Percentiles rank a stretch among this genome's conserved stretches.
Conservation (phyloP, 2,113 vertebrate species). For the Sterna hirundo region DNA sequence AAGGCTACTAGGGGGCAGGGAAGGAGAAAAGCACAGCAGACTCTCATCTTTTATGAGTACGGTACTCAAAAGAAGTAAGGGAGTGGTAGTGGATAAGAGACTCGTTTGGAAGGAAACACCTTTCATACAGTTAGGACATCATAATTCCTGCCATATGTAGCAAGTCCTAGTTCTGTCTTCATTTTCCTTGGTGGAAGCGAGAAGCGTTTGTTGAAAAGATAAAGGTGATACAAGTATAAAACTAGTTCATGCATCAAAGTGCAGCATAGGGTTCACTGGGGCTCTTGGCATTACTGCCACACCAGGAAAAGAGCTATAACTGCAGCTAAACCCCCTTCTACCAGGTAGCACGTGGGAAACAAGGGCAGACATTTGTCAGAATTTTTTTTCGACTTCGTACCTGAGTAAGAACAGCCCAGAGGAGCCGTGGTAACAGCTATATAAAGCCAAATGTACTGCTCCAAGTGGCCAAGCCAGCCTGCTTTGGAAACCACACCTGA, state of each 20-base stretch:
- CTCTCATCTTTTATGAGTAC: neutral
- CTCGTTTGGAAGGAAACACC: neutral
- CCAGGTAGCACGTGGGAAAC: rapidly evolving
- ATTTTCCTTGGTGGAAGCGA: neutral
- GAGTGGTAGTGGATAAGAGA: neutral
- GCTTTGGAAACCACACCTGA: neutral
- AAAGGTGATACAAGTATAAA: neutral
- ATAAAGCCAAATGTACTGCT: neutral
- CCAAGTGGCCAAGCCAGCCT: neutral
- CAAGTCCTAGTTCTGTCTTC: neutral
- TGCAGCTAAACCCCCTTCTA: neutral
- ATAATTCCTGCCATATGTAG: neutral
- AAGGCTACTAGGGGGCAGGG: neutral
- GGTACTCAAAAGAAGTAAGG: neutral
- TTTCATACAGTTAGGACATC: neutral
- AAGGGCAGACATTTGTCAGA: neutral
- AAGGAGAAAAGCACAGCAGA: neutral
- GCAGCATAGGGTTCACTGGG: neutral
- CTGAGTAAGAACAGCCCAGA: neutral
- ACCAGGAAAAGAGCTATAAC: neutral
- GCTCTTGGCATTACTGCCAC: neutral
- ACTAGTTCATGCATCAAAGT: neutral
- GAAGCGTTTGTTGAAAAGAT: neutral
- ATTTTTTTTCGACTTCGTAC: neutral
- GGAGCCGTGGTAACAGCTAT: neutral